Evolutionary conservation across 2,888 invertebrate genomes (phyloP).

Genomic region (Corbicula japonica): DNA sequence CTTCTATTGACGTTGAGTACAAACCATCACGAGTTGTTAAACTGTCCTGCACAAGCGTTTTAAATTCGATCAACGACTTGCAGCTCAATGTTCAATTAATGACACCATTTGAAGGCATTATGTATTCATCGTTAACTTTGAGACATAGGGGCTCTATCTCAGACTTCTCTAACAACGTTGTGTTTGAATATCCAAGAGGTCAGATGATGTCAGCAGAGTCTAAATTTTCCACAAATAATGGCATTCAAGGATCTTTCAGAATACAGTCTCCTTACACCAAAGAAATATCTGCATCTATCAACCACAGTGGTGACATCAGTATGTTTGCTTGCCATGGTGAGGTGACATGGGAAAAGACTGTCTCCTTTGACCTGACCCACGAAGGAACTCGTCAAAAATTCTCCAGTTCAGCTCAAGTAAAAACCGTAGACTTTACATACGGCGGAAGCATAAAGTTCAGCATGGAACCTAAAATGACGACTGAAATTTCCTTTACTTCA

Average conservation of each 20-base stretch:
- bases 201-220: slow-evolving; percentile 24
- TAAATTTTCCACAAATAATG: slow-evolving; percentile 23
- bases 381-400: slow-evolving; percentile 11
- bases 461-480: slow-evolving; percentile 7
- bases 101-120: slow-evolving; percentile 36
- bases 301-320: slow-evolving; percentile 13
- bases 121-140: slow-evolving; percentile 27
- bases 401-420: slow-evolving; percentile 9
- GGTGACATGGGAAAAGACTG: slow-evolving; percentile 19
- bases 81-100: slow-evolving; percentile 19
- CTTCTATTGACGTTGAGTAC: slow-evolving; percentile 32
- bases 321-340: slow-evolving; percentile 33
- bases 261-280: slow-evolving; percentile 23
- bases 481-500: slow-evolving; percentile 25
- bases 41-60: slow-evolving; percentile 10
- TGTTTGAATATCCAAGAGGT: slow-evolving; percentile 33
- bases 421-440: slow-evolving; percentile 7
- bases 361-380: slow-evolving; percentile 25
- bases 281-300: slow-evolving; percentile 21
- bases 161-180: slow-evolving; percentile 23
- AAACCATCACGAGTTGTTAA: slow-evolving; percentile 28
- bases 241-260: slow-evolving; percentile 22
- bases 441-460: slow-evolving; percentile 21
- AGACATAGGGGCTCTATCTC: slow-evolving; percentile 21
- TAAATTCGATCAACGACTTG: slow-evolving; percentile 18